Percentiles rank a stretch among this genome's conserved stretches.
phyloP scores from a whole-genome alignment of 2,113 vertebrate genomes.

The Nestor notabilis region DNA sequence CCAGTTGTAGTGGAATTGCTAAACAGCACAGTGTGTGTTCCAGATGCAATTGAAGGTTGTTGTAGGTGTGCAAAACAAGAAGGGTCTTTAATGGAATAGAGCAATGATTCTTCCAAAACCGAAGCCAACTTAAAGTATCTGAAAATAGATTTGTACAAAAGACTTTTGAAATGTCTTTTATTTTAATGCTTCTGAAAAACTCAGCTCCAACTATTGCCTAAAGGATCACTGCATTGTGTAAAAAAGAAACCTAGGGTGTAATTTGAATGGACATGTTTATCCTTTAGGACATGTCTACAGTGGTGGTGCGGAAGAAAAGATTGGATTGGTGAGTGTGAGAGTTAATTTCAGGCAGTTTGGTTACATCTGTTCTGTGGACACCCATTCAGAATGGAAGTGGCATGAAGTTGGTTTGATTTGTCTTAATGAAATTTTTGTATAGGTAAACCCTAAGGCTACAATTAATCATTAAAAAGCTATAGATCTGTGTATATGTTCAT shows the following conservation, averaged over 20 bases:
- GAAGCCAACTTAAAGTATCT: not conserved
- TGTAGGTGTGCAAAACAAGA: not conserved
- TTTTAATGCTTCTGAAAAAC: not conserved
- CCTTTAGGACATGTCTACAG: not conserved
- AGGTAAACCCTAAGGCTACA: not conserved
- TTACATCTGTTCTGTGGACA: not conserved
- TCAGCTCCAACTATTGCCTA: not conserved
- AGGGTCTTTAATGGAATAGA: not conserved
- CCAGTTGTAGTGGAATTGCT: not conserved
- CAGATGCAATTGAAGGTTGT: not conserved
- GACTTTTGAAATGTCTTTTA: not conserved
- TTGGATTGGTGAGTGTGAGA: not conserved
- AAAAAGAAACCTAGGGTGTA: not conserved
- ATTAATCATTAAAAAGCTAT: not conserved
- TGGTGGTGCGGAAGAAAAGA: not conserved
- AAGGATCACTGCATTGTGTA: not conserved
- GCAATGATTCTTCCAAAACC: not conserved
- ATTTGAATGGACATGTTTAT: not conserved
- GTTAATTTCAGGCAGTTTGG: not conserved
- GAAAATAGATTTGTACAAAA: not conserved
- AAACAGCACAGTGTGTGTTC: not conserved
- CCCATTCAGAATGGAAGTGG: not conserved
- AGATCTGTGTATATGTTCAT: not conserved
- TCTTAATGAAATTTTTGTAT: not conserved
- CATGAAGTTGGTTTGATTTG: constrained; percentile 12